A percentile compares a stretch with the other conserved stretches of the same genome.
These are phyloP conservation scores for Aptenodytes patagonicus DNA, from an alignment of 2,113 vertebrate genomes.

Conservation along the genomic window DNA sequence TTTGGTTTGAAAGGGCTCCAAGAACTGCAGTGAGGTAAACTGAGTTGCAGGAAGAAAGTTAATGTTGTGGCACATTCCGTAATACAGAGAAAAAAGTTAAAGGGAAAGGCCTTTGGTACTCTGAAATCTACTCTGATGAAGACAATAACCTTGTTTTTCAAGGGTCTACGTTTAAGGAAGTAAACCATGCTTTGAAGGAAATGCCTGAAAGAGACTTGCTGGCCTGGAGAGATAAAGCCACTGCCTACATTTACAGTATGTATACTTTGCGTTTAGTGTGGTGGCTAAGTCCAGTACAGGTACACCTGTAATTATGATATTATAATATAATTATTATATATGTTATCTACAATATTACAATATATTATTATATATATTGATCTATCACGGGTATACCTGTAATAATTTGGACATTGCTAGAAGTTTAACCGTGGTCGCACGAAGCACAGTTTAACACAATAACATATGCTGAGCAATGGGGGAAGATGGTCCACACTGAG, in stretches of 20 bases:
- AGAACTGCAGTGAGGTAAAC: not conserved
- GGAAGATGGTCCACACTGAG: not conserved
- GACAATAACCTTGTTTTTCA: not conserved
- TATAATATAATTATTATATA: not conserved
- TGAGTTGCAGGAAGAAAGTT: not conserved
- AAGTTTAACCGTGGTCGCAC: not conserved
- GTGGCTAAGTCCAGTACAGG: not conserved
- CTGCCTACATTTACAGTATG: not conserved
- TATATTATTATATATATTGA: not conserved
- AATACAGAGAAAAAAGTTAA: not conserved
- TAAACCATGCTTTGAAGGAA: not conserved
- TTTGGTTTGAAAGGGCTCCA: not conserved
- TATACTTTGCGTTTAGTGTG: not conserved
- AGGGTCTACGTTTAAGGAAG: not conserved
- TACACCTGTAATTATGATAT: not conserved
- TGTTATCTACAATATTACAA: not conserved
- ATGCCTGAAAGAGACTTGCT: not conserved
- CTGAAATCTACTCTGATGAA: not conserved
- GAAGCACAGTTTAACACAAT: not conserved
- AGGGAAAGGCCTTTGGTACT: not conserved
- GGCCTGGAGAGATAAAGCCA: not conserved
- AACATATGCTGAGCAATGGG: fast-evolving
- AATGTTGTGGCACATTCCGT: not conserved
- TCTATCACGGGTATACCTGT: not conserved
- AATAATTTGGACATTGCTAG: not conserved